Evolutionary conservation across 1,140 invertebrate genomes (phyloP), one percentile per base, ranked within the genome.

Genomic region (Drosophila chauvacae): DNA sequence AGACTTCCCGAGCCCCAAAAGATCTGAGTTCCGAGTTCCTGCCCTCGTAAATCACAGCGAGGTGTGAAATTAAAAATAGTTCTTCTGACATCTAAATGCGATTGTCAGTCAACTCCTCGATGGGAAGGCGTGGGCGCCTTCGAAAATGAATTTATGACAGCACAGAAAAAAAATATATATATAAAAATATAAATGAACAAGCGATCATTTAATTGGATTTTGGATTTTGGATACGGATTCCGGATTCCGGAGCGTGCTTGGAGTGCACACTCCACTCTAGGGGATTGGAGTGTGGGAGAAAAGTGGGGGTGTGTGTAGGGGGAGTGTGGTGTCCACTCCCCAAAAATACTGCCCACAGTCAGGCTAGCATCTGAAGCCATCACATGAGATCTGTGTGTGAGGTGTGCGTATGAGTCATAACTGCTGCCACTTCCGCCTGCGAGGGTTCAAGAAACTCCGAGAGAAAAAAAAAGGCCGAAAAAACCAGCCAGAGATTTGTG

Each of bases 21-120:
- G 26, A 30, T n/a, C 26, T 2, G 2, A 30, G 48, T n/a, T 50
- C 48, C 26, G 16, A 51, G 48, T 51, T 51, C 48, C 28, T 37
- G 69, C 65, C 69, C 58, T 65, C 70, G 68, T 72, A 60, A 72
- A 73, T 60, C 68, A 73, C 56, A 7, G 45, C 70, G 53, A 77
- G 72, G 73, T 76, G 73, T 66, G 72, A 77, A 76, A 76, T 76
- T 76, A 76, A 58, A 76, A 76, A 76, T 76, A 76, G 73, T 76
- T 76, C 23, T 23, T 76, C 47, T 76, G 72, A 76, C 73, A 76
- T 47, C 39, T 72, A 73, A 73, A 71, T 72, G 69, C 35, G 69
- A 58, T 70, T 71, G 65, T 70, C 69, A 70, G 64, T 70, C 69
- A 69, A 41, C 45, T 33, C 45, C 35, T n/a, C 30, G 30, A 18